phyloP scores from a whole-genome alignment of 2,113 vertebrate genomes.

The human region GRCh38 chr5:115732001-115732500 shows the following conservation, averaged over 20 bases:
- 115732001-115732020: neutral
- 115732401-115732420: neutral
- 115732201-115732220: neutral
- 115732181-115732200: neutral
- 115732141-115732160: neutral
- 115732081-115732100: neutral
- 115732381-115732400: neutral
- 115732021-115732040: neutral
- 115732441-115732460: neutral
- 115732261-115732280: neutral
- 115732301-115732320: neutral
- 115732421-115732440: neutral
- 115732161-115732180: neutral
- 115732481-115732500: neutral
- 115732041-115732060: neutral
- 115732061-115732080: neutral
- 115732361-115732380: neutral
- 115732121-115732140: constrained; percentile 1
- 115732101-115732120: neutral
- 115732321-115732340: neutral
- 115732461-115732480: neutral
- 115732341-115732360: neutral
- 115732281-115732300: neutral
- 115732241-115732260: constrained; percentile 27
- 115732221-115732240: constrained; percentile 6